Conservation (phyloP, 2,113 vertebrate species). For the Carlito syrichta region DNA sequence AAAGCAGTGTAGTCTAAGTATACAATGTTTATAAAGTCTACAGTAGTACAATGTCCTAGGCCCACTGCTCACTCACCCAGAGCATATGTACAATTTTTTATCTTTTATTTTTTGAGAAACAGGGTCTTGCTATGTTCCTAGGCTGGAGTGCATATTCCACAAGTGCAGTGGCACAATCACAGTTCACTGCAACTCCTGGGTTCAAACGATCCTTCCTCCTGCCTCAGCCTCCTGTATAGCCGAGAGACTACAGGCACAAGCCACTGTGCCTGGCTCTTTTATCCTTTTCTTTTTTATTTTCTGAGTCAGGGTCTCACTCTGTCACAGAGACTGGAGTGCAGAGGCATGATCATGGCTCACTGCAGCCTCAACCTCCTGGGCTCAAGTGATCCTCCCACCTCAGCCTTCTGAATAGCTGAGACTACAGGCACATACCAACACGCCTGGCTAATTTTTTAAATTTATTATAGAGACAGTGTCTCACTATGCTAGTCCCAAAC, state of each 20-base stretch:
- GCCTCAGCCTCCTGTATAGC: no score
- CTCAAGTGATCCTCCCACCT: not conserved
- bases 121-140: no score
- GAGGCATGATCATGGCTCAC: not conserved
- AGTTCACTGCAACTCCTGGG: no score
- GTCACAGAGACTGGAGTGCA: not conserved
- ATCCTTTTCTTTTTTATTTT: not conserved
- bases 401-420: not conserved
- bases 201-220: no score
- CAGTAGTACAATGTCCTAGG: no score
- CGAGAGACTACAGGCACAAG: not conserved
- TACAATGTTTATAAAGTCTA: no score
- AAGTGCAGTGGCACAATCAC: no score
- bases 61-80: no score
- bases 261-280: not conserved
- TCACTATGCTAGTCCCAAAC: not conserved
- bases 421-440: not conserved
- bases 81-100: no score
- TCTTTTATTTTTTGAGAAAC: no score
- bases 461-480: not conserved
- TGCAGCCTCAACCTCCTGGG: not conserved
- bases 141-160: no score
- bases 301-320: not conserved
- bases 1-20: no score
- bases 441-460: not conserved